phyloP scores from a whole-genome alignment of 2,888 invertebrate genomes.

The Drosophila parthenogenetica region DNA sequence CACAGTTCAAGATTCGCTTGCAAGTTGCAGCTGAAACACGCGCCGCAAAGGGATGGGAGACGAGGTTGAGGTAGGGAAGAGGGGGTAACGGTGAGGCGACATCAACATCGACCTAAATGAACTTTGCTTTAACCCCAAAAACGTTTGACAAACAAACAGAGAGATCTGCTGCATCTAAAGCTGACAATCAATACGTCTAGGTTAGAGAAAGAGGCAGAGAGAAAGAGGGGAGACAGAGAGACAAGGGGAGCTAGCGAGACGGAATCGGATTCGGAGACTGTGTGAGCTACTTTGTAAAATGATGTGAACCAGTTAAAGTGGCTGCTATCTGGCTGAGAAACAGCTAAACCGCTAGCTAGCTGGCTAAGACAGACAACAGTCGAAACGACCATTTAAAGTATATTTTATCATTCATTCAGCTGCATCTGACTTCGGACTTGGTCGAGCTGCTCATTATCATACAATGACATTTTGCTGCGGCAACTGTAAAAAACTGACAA shows the following conservation, averaged over 20 bases:
- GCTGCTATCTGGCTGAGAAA: constrained; percentile 53
- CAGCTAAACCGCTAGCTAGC: constrained; percentile 52
- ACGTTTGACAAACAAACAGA: constrained; percentile 73
- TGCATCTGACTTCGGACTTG: constrained; percentile 75
- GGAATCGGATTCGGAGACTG: constrained; percentile 32
- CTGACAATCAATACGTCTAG: constrained; percentile 63
- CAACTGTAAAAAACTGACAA: constrained; percentile 86
- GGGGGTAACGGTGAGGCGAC: constrained; percentile 37
- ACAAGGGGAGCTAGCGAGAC: neutral
- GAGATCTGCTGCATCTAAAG: constrained; percentile 68
- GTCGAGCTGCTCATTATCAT: constrained; percentile 74
- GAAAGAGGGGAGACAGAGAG: neutral
- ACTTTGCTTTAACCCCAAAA: constrained; percentile 72
- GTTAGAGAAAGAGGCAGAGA: neutral
- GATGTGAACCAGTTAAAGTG: constrained; percentile 77
- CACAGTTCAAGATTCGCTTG: constrained; percentile 57
- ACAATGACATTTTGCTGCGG: constrained; percentile 75
- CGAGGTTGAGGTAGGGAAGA: neutral
- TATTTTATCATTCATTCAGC: constrained; percentile 79
- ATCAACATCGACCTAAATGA: constrained; percentile 69
- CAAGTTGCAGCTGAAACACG: constrained; percentile 69
- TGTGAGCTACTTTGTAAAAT: constrained; percentile 72
- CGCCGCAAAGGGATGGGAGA: constrained; percentile 38
- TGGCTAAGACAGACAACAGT: constrained; percentile 71
- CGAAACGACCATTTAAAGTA: constrained; percentile 79